Base-by-base conservation (phyloP, 2,888 invertebrate species). In the Drosophila rubida region DNA sequence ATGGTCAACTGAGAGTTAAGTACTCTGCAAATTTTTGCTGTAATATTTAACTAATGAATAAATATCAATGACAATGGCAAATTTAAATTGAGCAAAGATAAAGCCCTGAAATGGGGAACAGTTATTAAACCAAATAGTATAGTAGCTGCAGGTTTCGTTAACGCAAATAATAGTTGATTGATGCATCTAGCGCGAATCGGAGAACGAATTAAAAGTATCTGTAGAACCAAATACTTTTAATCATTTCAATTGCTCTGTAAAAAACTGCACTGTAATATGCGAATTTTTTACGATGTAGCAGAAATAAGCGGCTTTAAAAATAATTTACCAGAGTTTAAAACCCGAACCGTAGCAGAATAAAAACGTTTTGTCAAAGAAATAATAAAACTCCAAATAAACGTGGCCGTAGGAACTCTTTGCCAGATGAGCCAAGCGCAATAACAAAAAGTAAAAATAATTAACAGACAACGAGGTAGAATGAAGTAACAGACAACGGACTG, bases 31-130 rank as follows among this genome's bases (percentile, higher is more conserved):
- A 64, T 69, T 74, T 61, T 54, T 49, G 50, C 59, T 53, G 67
- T 55, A 73, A 82, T 63, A 68, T 72, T 75, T 75, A 63, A 65
- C 77, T 80, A 77, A 77, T 75, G 77, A 80, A 79, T 75, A 72
- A 75, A 69, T 64, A 50, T 35, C 48, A 41, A 39, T 32, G 30
- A 48, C 27, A 42, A 25, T 9, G 42, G 8, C 25, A 42, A 11
- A n/a, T 48, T 54, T 27, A 65, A 25, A 23, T 49, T 49, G 6
- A 11, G 3, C 35, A 41, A 41, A 41, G 50, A 11, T 25, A 39
- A 51, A n/a, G 14, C 11, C 37, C 3, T 14, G 2, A 19, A 30
- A 41, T 3, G 16, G n/a, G 0, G 6, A 25, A 14, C 11, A 50
- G 35, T 14, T 35, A 6, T 50, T 9, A 37, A 37, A 13, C 8